Evolutionary conservation across 2,888 invertebrate species (phyloP).

Genomic region (Sepioteuthis lessoniana): DNA sequence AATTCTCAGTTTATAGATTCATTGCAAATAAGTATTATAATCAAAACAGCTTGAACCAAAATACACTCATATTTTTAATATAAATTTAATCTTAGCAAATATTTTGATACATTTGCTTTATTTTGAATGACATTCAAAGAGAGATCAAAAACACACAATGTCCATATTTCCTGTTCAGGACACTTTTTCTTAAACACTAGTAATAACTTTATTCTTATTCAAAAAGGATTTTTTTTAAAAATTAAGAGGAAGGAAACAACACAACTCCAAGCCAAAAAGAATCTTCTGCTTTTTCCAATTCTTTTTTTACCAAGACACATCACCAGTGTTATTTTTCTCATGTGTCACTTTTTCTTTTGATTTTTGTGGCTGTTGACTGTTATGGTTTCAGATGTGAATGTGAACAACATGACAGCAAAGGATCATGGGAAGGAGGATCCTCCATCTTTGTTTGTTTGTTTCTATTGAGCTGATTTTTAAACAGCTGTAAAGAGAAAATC

Average conservation of each 20-base stretch:
- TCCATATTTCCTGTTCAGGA: not conserved
- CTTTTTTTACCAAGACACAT: not conserved
- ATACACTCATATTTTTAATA: not conserved
- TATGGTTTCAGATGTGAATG: not conserved
- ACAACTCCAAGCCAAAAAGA: not conserved
- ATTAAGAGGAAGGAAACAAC: too few relatives aligned
- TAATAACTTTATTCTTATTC: not conserved
- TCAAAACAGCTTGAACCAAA: not conserved
- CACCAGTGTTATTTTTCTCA: not conserved
- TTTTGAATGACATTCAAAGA: constrained; percentile 33
- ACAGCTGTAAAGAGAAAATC: not conserved
- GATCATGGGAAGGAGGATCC: constrained; percentile 7
- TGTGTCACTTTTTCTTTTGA: constrained; percentile 33
- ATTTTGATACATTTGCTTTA: not conserved
- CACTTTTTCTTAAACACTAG: not conserved
- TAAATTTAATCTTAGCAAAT: not conserved
- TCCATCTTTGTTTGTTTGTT: not conserved
- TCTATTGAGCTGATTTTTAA: not conserved
- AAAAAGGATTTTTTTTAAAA: not conserved
- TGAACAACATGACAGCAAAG: constrained; percentile 33
- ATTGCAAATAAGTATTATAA: not conserved
- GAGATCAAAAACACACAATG: not conserved
- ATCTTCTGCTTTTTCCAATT: not conserved
- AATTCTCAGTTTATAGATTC: not conserved
- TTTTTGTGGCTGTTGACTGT: not conserved